Conservation (phyloP, 1,140 invertebrate genomes). For the Tetragnatha versicolor region DNA sequence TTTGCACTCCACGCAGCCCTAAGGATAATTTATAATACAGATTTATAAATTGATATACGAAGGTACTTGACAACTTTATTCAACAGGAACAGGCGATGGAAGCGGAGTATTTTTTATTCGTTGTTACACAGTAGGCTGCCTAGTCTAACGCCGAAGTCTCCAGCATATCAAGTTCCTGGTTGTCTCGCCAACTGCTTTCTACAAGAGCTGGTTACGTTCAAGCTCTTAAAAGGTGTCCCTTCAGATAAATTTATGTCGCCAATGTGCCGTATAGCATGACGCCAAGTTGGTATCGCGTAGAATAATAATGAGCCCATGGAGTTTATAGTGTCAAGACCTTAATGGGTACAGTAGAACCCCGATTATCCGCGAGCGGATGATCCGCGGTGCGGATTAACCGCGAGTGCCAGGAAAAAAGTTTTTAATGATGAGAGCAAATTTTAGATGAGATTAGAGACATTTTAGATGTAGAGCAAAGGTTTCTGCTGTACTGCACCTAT, state of each 20-base stretch:
- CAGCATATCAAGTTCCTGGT: slow-evolving; percentile 15
- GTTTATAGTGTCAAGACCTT: slow-evolving; percentile 9
- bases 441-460: too few species aligned
- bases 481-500: too few species aligned
- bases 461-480: too few species aligned
- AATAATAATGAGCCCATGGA: slow-evolving; percentile 28
- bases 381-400: too few species aligned
- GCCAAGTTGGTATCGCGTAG: slow-evolving; percentile 18
- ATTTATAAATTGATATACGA: slow-evolving; percentile 40
- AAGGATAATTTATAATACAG: slow-evolving; percentile 24
- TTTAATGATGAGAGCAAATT: too few species aligned
- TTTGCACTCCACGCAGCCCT: neutral
- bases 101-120: slow-evolving; percentile 18
- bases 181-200: neutral
- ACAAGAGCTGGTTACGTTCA: neutral
- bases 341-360: too few species aligned
- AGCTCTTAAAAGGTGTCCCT: slow-evolving; percentile 36
- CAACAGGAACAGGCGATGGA: neutral
- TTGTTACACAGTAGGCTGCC: neutral
- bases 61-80: slow-evolving; percentile 42
- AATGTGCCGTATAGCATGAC: slow-evolving; percentile 24
- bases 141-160: slow-evolving; percentile 1
- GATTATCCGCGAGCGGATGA: too few species aligned
- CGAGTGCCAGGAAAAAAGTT: too few species aligned
- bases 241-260: slow-evolving; percentile 49